phyloP scores from a whole-genome alignment of 2,797 vertebrate genomes.

The Gouania willdenowi region DNA sequence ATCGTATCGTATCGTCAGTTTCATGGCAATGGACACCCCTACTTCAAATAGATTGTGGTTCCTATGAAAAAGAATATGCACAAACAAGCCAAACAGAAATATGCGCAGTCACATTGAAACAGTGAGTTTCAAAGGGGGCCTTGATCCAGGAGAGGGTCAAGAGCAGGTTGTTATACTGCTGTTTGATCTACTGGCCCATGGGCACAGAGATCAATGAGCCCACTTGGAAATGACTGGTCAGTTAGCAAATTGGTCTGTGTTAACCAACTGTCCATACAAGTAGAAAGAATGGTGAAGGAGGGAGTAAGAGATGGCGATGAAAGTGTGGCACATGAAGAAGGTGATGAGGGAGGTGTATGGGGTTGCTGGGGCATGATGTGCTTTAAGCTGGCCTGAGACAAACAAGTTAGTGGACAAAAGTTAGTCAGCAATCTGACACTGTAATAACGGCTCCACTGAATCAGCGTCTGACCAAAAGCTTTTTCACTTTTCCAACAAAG shows the following conservation, averaged over 20 bases:
- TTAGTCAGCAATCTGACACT: conserved; percentile 26
- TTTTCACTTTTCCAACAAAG: neutral
- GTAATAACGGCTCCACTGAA: too few relatives aligned
- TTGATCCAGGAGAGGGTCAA: conserved; percentile 63
- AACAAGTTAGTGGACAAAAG: conserved; percentile 13
- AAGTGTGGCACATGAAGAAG: conserved; percentile 41
- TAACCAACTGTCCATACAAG: conserved; percentile 39
- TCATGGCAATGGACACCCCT: too few relatives aligned
- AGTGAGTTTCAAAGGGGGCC: conserved; percentile 60
- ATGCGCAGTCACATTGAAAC: too few relatives aligned
- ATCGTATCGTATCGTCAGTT: too few relatives aligned
- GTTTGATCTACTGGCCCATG: conserved; percentile 69
- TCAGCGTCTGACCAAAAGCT: too few relatives aligned
- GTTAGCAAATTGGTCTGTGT: conserved; percentile 35
- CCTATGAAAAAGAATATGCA: too few relatives aligned
- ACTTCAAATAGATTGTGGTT: too few relatives aligned
- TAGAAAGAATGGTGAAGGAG: conserved; percentile 26
- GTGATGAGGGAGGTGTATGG: conserved; percentile 56
- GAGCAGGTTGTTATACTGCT: conserved; percentile 34
- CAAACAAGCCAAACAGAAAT: too few relatives aligned
- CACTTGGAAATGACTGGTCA: conserved; percentile 50
- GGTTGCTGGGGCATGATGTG: conserved; percentile 4
- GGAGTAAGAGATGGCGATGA: conserved; percentile 44
- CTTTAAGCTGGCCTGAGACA: conserved; percentile 21
- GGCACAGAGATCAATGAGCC: conserved; percentile 27